A percentile compares a stretch with the other conserved stretches of the same genome.
These are phyloP conservation scores for Sebastes steindachneri DNA, from an alignment of 2,797 vertebrate genomes.

Conservation along the genomic window DNA sequence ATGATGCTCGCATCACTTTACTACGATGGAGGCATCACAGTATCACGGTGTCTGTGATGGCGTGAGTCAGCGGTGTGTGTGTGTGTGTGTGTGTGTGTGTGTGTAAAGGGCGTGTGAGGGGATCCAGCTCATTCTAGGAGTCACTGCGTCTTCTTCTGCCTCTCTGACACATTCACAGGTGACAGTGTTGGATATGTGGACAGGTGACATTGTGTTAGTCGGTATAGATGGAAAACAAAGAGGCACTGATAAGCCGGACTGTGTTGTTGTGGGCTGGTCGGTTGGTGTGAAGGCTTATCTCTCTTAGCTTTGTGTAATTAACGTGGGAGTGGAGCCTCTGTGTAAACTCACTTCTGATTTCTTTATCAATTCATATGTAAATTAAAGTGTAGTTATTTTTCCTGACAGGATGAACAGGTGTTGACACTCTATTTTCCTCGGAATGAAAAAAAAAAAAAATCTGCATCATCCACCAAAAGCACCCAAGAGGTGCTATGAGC, in stretches of 20 bases:
- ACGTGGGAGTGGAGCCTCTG: neutral
- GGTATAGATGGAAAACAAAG: neutral
- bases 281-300: conserved; percentile 13
- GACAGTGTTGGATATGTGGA: neutral
- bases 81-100: neutral
- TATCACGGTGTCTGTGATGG: conserved; percentile 1
- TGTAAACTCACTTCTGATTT: conserved; percentile 28
- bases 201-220: conserved; percentile 3
- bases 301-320: conserved; percentile 7
- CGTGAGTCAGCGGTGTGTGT: conserved; percentile 66
- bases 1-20: conserved; percentile 55
- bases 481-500: neutral
- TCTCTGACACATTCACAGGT: neutral
- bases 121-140: neutral
- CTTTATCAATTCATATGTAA: neutral
- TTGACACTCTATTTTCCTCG: neutral
- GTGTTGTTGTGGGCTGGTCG: neutral
- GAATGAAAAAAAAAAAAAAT: conserved; percentile 1
- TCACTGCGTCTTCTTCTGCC: conserved; percentile 22
- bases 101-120: conserved; percentile 47
- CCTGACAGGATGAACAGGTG: conserved; percentile 42
- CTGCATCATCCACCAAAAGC: conserved; percentile 24
- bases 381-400: neutral
- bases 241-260: neutral
- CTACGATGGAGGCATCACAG: conserved; percentile 34